Evolutionary conservation across 2,797 vertebrate species (phyloP).

Genomic region (Gadopsis marmoratus): DNA sequence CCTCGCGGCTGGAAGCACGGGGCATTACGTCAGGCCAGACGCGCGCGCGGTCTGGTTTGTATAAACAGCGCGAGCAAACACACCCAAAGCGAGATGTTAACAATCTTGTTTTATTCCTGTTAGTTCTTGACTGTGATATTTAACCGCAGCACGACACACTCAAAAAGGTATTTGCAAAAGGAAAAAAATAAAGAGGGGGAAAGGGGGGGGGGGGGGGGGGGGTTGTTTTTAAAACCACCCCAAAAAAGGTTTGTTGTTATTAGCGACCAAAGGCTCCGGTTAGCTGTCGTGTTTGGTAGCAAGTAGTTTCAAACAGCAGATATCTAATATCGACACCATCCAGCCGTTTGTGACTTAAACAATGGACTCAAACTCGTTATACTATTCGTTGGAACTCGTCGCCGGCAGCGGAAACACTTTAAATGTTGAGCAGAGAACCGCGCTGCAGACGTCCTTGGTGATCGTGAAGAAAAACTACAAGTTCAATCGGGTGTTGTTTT

Average conservation of each 20-base stretch:
- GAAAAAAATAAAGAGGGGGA: rapidly evolving
- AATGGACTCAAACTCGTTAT: constrained; percentile 87
- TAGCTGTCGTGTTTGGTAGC: constrained; percentile 7
- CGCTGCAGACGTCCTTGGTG: constrained; percentile 86
- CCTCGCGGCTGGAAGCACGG: no score
- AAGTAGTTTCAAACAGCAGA: background rate
- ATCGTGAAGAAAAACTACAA: constrained; percentile 89
- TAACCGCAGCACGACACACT: background rate
- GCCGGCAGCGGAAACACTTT: constrained; percentile 85
- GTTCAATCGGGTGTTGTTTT: constrained; percentile 89
- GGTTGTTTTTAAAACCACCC: constrained; percentile 40
- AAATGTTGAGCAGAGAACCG: constrained; percentile 87
- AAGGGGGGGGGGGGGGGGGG: rapidly evolving
- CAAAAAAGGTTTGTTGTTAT: constrained; percentile 52
- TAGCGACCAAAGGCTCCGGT: constrained; percentile 21
- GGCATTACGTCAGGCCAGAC: constrained; percentile 41
- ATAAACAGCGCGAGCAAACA: constrained; percentile 27
- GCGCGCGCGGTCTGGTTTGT: background rate
- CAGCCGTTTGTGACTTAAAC: background rate
- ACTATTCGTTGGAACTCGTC: constrained; percentile 85
- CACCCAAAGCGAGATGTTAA: background rate
- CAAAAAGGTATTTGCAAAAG: background rate
- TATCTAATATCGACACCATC: rapidly evolving
- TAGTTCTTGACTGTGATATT: background rate
- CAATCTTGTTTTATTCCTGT: background rate